A percentile compares a stretch with the other conserved stretches of the same genome.
phyloP scores from a whole-genome alignment of 2,888 invertebrate genomes.

The Hypomecis atomaria region DNA sequence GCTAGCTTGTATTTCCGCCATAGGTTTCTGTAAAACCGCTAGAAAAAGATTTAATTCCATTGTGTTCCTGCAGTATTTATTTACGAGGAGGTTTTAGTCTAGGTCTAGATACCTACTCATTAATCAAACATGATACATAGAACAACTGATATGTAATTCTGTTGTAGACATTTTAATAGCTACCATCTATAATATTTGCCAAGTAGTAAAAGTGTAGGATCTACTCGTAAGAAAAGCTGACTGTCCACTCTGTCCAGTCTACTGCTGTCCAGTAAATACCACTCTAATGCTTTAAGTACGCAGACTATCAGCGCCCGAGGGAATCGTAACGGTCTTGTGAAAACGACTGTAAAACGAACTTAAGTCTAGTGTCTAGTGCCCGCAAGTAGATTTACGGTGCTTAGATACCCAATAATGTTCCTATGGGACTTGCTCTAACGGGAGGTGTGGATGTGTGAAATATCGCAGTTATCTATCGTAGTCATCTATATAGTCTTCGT shows the following conservation, averaged over 20 bases:
- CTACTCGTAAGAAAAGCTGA: background rate
- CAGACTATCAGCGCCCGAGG: constrained; percentile 64
- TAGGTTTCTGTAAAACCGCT: too few species aligned
- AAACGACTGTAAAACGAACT: constrained; percentile 71
- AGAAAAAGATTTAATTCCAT: too few species aligned
- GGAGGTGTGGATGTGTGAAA: constrained; percentile 37
- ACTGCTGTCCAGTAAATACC: constrained; percentile 15
- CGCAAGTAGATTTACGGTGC: constrained; percentile 72
- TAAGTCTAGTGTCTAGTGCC: constrained; percentile 58
- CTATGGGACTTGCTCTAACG: constrained; percentile 49
- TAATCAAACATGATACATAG: too few species aligned
- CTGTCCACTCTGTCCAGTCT: background rate
- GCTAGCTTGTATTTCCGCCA: too few species aligned
- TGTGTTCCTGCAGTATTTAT: too few species aligned
- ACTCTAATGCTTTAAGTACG: constrained; percentile 32
- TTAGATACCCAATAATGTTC: constrained; percentile 63
- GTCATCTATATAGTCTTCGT: background rate
- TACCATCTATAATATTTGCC: background rate
- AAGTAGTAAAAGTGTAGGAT: constrained; percentile 16
- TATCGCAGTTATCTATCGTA: constrained; percentile 24
- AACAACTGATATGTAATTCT: too few species aligned
- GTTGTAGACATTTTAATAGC: too few species aligned
- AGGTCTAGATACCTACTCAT: too few species aligned
- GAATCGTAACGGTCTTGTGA: constrained; percentile 72
- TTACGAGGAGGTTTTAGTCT: too few species aligned